Conservation (phyloP, 2,888 invertebrate species). For the Xylocampa areola region DNA sequence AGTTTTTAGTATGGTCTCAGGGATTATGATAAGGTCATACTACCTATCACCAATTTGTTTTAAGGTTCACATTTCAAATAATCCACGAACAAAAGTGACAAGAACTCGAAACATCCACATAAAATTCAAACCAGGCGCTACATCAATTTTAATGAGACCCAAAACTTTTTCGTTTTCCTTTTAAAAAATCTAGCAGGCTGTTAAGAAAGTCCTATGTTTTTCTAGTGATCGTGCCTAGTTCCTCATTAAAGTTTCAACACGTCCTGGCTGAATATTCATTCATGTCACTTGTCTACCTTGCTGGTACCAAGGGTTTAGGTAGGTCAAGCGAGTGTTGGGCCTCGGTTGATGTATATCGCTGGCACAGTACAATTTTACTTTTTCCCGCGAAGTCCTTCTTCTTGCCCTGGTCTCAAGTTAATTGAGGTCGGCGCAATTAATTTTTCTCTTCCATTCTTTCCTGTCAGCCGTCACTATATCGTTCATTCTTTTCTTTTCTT, state of each 20-base stretch:
- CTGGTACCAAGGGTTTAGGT: slow-evolving; percentile 4
- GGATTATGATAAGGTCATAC: no score
- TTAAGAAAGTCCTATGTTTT: slow-evolving; percentile 22
- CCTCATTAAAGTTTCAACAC: slow-evolving; percentile 66
- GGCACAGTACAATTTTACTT: no score
- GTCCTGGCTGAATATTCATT: slow-evolving; percentile 69
- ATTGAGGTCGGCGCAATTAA: no score
- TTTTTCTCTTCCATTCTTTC: no score
- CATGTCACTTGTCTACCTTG: slow-evolving; percentile 52
- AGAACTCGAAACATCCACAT: not conserved
- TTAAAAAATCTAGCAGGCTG: not conserved
- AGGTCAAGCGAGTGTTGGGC: not conserved
- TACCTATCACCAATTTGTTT: no score
- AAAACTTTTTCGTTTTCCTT: not conserved
- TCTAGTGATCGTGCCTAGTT: slow-evolving; percentile 28
- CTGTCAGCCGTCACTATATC: no score
- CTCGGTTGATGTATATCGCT: slow-evolving; percentile 5
- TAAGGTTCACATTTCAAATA: no score
- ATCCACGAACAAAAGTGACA: no score
- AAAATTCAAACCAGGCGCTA: not conserved
- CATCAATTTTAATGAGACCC: slow-evolving; percentile 4
- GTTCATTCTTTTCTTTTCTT: no score
- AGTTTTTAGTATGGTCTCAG: no score
- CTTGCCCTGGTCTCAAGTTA: no score
- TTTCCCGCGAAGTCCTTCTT: no score